These are phyloP conservation scores for Ctenomys sociabilis DNA, from an alignment of 2,113 vertebrate genomes.

Conservation along the genomic window DNA sequence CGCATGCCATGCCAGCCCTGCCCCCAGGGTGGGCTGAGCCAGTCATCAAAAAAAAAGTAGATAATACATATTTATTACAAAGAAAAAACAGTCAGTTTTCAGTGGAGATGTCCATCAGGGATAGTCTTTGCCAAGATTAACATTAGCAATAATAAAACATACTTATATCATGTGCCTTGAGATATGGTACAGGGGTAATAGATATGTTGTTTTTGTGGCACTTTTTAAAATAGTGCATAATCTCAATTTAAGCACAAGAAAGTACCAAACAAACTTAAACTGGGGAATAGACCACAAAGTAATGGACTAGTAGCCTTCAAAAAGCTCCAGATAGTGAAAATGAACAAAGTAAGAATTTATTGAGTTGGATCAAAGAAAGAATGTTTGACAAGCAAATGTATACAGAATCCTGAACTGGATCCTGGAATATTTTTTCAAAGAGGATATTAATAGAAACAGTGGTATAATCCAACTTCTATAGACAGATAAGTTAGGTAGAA, in stretches of 20 bases:
- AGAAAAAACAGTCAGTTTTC: background rate
- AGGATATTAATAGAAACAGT: background rate
- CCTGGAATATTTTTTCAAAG: background rate
- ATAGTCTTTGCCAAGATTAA: background rate
- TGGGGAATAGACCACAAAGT: background rate
- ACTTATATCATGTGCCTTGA: fast-evolving
- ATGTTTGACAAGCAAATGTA: too few species aligned
- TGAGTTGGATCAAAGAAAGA: background rate
- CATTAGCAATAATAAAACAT: background rate
- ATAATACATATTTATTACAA: conserved; percentile 9
- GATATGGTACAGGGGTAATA: too few species aligned
- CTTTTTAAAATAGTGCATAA: background rate
- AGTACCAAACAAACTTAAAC: background rate
- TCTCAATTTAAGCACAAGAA: background rate
- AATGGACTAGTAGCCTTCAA: background rate
- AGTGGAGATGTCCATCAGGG: background rate
- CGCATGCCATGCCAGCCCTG: too few species aligned
- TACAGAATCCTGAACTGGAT: background rate
- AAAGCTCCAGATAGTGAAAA: background rate
- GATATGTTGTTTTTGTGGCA: background rate
- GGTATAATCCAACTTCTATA: background rate
- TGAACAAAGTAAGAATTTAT: background rate
- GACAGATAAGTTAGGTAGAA: background rate
- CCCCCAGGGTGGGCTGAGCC: too few species aligned
- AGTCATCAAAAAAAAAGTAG: background rate